phyloP scores from a whole-genome alignment of 30 jellyfish, hydroid and myxozoan genomes.

The Aurelia sp. region DNA sequence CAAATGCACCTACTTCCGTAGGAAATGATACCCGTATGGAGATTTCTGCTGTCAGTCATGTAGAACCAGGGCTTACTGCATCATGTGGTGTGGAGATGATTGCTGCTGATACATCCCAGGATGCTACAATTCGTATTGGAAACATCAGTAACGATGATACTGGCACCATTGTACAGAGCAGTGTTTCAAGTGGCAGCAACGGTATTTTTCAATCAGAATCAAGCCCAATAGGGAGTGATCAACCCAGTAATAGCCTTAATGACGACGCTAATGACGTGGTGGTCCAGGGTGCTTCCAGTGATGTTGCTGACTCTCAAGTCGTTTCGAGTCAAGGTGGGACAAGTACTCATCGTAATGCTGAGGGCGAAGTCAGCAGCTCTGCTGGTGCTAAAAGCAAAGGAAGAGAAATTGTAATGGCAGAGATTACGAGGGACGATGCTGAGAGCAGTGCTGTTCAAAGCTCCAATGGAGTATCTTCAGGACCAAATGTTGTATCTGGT shows the following conservation, averaged over 20 bases:
- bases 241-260: not conserved
- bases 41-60: slow-evolving; percentile 21
- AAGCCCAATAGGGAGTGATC: not conserved
- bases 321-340: slow-evolving; percentile 56
- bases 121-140: slow-evolving; percentile 10
- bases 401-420: not conserved
- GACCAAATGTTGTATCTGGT: not conserved
- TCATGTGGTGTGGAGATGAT: slow-evolving; percentile 70
- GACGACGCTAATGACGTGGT: not conserved
- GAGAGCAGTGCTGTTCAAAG: slow-evolving; percentile 50
- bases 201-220: slow-evolving; percentile 38
- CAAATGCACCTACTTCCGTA: not conserved
- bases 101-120: slow-evolving; percentile 77
- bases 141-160: slow-evolving; percentile 5
- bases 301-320: slow-evolving; percentile 34
- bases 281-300: not conserved
- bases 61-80: slow-evolving; percentile 51
- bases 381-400: slow-evolving; percentile 21
- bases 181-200: slow-evolving; percentile 37
- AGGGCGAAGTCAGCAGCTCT: slow-evolving; percentile 72
- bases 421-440: slow-evolving; percentile 7
- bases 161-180: slow-evolving; percentile 52
- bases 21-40: slow-evolving; percentile 20
- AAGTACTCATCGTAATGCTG: slow-evolving; percentile 24
- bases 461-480: slow-evolving; percentile 13